A percentile compares a stretch with the other conserved stretches of the same genome.
These are phyloP conservation scores for Drosophila meridiana DNA, from an alignment of 2,888 invertebrate species.

Conservation along the genomic window DNA sequence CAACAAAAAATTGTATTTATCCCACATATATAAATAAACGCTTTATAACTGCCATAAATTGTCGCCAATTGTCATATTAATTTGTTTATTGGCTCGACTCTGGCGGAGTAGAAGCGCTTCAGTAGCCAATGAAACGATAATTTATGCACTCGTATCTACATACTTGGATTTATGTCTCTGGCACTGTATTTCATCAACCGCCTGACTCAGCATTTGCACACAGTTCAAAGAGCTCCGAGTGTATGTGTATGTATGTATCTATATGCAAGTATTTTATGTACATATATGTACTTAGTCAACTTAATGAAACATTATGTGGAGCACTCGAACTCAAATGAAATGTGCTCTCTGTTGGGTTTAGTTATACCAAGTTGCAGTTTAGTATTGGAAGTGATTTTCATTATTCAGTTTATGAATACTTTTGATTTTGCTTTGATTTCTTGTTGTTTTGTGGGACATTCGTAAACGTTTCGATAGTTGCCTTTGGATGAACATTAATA, in stretches of 20 bases:
- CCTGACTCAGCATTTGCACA: conserved; percentile 39
- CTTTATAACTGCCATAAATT: conserved; percentile 52
- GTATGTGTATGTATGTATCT: background rate
- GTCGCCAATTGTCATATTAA: conserved; percentile 55
- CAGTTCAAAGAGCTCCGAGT: conserved; percentile 17
- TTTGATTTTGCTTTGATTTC: background rate
- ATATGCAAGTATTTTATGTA: background rate
- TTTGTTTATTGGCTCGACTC: conserved; percentile 43
- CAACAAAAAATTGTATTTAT: conserved; percentile 21
- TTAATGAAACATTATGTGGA: conserved; percentile 6
- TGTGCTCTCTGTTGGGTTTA: background rate
- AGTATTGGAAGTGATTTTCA: too few relatives aligned
- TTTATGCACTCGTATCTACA: conserved; percentile 27
- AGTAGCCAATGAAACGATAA: conserved; percentile 27
- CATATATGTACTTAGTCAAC: background rate
- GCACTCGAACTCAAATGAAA: background rate
- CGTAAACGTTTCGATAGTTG: background rate
- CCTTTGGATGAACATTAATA: too few relatives aligned
- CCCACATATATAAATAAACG: conserved; percentile 33
- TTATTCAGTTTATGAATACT: background rate
- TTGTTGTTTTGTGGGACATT: background rate
- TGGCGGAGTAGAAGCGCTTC: conserved; percentile 21
- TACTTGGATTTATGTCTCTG: conserved; percentile 10
- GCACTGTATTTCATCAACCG: conserved; percentile 10
- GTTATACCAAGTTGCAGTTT: background rate